These are phyloP conservation scores for Melanotaenia duboulayi DNA, from an alignment of 2,113 vertebrate genomes.

Conservation along the genomic window DNA sequence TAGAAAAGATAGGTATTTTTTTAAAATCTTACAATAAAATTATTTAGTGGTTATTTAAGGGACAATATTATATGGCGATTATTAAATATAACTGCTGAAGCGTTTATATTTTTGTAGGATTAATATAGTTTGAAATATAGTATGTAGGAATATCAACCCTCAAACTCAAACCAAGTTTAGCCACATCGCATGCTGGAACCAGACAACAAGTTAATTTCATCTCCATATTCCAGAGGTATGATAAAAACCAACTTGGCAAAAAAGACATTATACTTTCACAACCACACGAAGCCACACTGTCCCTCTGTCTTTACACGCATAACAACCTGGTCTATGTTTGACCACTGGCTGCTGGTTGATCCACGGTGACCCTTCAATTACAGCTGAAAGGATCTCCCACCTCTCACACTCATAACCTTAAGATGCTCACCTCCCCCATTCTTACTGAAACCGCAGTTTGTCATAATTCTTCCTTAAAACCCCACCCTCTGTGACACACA, in stretches of 20 bases:
- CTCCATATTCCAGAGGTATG: constrained; percentile 23
- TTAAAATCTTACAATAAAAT: no score
- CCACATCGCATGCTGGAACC: constrained; percentile 18
- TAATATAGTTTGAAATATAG: no score
- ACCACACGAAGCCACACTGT: constrained; percentile 16
- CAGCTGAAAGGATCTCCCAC: constrained; percentile 49
- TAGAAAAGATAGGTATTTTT: no score
- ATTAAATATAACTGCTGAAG: no score
- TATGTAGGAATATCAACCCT: no score
- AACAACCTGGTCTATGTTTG: constrained; percentile 27
- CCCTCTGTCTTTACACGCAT: constrained; percentile 21
- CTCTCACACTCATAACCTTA: constrained; percentile 23
- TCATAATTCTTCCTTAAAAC: constrained; percentile 53
- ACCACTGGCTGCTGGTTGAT: constrained; percentile 54
- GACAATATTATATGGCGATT: no score
- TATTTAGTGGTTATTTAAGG: no score
- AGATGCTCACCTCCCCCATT: constrained; percentile 44
- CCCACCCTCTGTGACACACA: constrained; percentile 52
- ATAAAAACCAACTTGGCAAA: constrained; percentile 15
- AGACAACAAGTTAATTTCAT: constrained; percentile 14
- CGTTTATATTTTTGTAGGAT: no score
- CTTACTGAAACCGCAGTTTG: constrained; percentile 41
- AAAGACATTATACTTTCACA: constrained; percentile 30
- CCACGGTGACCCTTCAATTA: constrained; percentile 64
- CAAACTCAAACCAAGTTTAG: constrained; percentile 1